Conservation (phyloP, 2,888 invertebrate species). For the Tachina lurida region DNA sequence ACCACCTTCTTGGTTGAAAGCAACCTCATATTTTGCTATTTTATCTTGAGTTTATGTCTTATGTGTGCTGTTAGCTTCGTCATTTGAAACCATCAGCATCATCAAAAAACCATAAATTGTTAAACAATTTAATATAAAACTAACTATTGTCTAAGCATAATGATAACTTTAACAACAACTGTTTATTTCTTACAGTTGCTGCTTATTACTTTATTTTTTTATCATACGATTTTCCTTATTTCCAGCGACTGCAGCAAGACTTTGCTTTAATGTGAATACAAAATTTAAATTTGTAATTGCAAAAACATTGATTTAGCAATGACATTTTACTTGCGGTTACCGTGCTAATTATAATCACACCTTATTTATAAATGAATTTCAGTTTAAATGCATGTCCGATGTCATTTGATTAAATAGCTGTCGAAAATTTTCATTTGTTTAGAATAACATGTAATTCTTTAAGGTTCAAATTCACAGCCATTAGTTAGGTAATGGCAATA, state of each 20-base stretch:
- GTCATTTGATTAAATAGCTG: constrained; percentile 32
- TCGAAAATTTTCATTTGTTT: neutral
- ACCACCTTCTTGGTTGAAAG: constrained; percentile 39
- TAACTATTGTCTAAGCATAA: constrained; percentile 68
- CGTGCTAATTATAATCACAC: constrained; percentile 52
- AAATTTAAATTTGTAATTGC: constrained; percentile 37
- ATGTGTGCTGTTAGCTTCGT: constrained; percentile 69
- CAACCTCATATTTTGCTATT: constrained; percentile 57
- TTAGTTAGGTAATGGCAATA: too few relatives aligned
- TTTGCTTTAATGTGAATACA: constrained; percentile 27
- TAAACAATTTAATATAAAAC: constrained; percentile 70
- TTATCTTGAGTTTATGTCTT: constrained; percentile 68
- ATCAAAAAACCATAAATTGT: constrained; percentile 71
- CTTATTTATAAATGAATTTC: constrained; percentile 22
- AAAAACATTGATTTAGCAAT: constrained; percentile 35
- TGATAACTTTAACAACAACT: constrained; percentile 61
- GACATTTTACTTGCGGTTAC: constrained; percentile 37
- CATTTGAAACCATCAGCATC: constrained; percentile 69
- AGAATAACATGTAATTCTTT: neutral
- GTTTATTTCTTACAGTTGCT: constrained; percentile 37
- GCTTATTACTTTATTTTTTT: constrained; percentile 11
- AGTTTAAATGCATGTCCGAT: constrained; percentile 8
- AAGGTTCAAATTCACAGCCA: too few relatives aligned
- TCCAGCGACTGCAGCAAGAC: constrained; percentile 20
- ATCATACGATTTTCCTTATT: neutral